A percentile compares a stretch with the other conserved stretches of the same genome.
Evolutionary conservation across 2,888 invertebrate genomes (phyloP).

Genomic region (Flexamia atlantica): DNA sequence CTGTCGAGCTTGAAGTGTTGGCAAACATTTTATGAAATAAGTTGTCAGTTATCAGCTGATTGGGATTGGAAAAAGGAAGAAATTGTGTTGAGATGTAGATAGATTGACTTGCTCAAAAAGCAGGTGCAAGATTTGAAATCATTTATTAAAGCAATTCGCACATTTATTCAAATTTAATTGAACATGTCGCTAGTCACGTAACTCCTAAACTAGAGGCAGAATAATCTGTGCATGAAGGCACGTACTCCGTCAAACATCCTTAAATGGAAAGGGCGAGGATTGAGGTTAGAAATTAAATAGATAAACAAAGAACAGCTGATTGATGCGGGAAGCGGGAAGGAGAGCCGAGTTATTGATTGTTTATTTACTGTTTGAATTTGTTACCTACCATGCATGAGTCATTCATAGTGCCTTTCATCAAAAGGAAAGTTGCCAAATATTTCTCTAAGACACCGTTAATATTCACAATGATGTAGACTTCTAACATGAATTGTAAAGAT

Average conservation of each 20-base stretch:
- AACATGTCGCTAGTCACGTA: not conserved
- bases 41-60: no score
- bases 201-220: not conserved
- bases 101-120: no score
- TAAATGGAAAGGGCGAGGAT: not conserved
- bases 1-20: no score
- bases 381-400: not conserved
- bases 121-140: no score
- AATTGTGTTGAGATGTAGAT: no score
- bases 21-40: no score
- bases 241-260: not conserved
- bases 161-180: no score
- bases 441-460: not conserved
- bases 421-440: no score
- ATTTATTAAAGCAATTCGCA: no score
- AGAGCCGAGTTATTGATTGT: not conserved
- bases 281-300: not conserved
- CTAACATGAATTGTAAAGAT: conserved; percentile 42
- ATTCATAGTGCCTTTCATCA: not conserved
- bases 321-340: not conserved
- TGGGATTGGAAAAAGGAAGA: no score
- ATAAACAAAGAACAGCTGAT: conserved; percentile 8
- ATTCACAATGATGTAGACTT: not conserved
- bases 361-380: not conserved
- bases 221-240: not conserved